Base-by-base conservation (phyloP, 2,797 vertebrate species). In the Podarcis lilfordi region DNA sequence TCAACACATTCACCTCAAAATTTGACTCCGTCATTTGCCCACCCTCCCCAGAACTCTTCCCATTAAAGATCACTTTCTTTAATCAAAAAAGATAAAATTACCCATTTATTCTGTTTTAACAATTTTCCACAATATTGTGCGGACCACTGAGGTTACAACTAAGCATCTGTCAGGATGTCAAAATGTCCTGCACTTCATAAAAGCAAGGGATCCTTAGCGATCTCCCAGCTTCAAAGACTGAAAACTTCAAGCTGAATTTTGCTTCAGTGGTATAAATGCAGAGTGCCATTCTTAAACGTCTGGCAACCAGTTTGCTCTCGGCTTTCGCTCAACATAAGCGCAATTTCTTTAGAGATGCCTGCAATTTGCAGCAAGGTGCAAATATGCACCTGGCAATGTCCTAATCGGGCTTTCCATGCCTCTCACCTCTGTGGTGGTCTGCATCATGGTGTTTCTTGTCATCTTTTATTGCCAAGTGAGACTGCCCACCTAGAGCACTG, bases 381-480 rank as follows among this genome's bases (percentile, higher is more conserved):
- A 91, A 94, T 43, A 92, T 88, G 85, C 82, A 78, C 88, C 0
- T 92, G 89, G 91, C 37, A 95, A 80, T 5, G 96, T 96, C 97
- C 97, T 97, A 98, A 96, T 97, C 96, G 92, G 96, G 97, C 93
- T 97, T 98, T 94, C 96, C 96, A 89, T 95, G 97, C 96, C 96
- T 96, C 97, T 98, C 97, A 99, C 98, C 98, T 98, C 98, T 98
- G 96, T 98, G 97, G 97, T 98, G 98, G 61, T 99, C 98, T 86
- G 98, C 93, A 93, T 98, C 98, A 0, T 98, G 95, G 92, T 98
- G 98, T 94, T 99, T 99, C 97, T 98, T 99, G 96, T 99, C 98
- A 87, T 99, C 98, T 97, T 98, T 98, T 95, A 98, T 97, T 88
- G 95, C 93, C 96, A 98, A 97, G 96, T 99, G 98, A 95, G 98